Percentiles rank a stretch among this genome's conserved stretches.
These are phyloP conservation scores for Caenorhabditis panamensis DNA, from an alignment of 2,888 invertebrate genomes.

Conservation along the genomic window DNA sequence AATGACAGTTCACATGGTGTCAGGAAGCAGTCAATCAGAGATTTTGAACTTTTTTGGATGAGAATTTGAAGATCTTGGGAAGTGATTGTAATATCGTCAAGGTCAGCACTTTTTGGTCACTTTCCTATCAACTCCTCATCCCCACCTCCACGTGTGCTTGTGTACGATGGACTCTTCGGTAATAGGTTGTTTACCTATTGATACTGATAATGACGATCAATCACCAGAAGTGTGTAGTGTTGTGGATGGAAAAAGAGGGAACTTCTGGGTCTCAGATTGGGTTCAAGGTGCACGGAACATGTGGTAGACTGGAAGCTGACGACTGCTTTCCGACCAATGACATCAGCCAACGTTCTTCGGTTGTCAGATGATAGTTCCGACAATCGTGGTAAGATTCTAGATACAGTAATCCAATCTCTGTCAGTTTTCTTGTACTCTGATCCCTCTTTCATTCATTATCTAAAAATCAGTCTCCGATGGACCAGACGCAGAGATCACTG, in stretches of 20 bases:
- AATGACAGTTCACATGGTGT: background rate
- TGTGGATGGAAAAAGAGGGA: background rate
- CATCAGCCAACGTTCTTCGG: background rate
- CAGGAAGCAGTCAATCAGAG: too few relatives aligned
- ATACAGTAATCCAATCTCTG: too few relatives aligned
- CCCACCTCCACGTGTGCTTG: constrained; percentile 26
- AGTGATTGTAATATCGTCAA: too few relatives aligned
- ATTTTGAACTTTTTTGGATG: too few relatives aligned
- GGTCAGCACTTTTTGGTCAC: too few relatives aligned
- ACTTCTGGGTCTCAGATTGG: too few relatives aligned
- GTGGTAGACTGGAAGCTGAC: background rate
- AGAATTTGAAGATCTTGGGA: too few relatives aligned
- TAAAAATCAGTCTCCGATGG: background rate
- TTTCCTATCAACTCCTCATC: too few relatives aligned
- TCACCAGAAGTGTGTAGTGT: background rate
- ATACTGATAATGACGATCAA: background rate
- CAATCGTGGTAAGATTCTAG: too few relatives aligned
- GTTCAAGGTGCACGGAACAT: too few relatives aligned
- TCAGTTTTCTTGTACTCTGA: background rate
- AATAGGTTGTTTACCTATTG: constrained; percentile 17
- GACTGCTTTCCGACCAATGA: background rate
- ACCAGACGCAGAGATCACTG: background rate
- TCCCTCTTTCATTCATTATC: background rate
- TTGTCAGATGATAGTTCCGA: too few relatives aligned
- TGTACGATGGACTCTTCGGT: constrained; percentile 10